Conservation (phyloP, 2,888 invertebrate species). For the Campoletis raptor region DNA sequence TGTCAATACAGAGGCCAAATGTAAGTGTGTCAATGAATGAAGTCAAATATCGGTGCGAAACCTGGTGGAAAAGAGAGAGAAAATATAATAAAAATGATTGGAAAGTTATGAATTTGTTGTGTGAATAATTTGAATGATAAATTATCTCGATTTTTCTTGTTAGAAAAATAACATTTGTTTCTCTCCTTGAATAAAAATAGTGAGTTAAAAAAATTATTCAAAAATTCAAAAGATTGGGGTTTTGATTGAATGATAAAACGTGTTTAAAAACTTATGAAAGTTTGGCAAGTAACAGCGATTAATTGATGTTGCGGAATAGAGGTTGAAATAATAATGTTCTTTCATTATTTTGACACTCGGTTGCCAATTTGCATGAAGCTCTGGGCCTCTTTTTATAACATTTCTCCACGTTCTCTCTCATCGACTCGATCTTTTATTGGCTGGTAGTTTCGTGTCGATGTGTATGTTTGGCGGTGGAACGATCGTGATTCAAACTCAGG, state of each 20-base stretch:
- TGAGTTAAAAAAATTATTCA: neutral
- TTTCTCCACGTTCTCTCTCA: conserved; percentile 10
- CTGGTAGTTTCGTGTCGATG: neutral
- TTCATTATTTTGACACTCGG: conserved; percentile 3
- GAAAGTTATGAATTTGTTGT: neutral
- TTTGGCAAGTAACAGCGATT: neutral
- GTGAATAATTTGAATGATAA: neutral
- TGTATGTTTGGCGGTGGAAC: conserved; percentile 30
- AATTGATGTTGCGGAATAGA: conserved; percentile 4
- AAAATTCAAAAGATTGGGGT: neutral
- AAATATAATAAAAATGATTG: too few species aligned
- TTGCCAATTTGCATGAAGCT: conserved; percentile 13
- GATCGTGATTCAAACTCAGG: conserved; percentile 48
- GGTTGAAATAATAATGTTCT: neutral
- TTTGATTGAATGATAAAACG: neutral
- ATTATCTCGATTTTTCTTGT: neutral
- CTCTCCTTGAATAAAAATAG: neutral
- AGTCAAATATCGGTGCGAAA: too few species aligned
- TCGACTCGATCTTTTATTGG: conserved; percentile 27
- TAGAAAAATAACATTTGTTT: neutral
- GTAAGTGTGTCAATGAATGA: too few species aligned
- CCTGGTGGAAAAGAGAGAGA: too few species aligned
- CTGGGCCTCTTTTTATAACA: neutral
- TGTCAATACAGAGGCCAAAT: too few species aligned
- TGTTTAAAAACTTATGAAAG: neutral